Evolutionary conservation across 2,797 vertebrate genomes (phyloP).

Genomic region (Aquila chrysaetos): DNA sequence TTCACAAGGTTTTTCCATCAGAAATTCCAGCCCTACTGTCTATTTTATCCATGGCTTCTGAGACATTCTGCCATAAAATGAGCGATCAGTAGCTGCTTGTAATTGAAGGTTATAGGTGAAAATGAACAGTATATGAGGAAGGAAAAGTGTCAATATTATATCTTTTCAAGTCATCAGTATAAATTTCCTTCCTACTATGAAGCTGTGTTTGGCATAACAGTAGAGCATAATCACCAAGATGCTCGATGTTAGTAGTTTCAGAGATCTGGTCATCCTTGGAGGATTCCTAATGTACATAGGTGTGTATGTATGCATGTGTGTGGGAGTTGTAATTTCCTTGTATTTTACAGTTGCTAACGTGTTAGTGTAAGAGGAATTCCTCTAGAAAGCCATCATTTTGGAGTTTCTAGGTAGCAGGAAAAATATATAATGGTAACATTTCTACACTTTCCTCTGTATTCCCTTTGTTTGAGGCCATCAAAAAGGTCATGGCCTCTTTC

Average conservation of each 20-base stretch:
- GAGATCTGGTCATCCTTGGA: not conserved
- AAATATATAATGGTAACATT: constrained; percentile 26
- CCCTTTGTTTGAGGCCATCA: constrained; percentile 15
- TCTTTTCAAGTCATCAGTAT: not conserved
- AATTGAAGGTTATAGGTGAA: not conserved
- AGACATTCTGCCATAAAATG: not conserved
- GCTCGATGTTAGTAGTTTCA: not conserved
- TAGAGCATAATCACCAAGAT: not conserved
- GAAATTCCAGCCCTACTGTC: not conserved
- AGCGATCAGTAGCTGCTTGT: not conserved
- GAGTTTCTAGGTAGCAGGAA: constrained; percentile 40
- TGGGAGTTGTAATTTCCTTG: not conserved
- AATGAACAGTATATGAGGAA: not conserved
- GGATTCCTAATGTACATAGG: not conserved
- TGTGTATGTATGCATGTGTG: not conserved
- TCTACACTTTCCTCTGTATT: constrained; percentile 1
- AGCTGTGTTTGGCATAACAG: not conserved
- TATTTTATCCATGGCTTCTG: not conserved
- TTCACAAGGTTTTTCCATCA: not conserved
- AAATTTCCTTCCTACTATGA: not conserved
- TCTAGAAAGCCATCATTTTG: constrained; percentile 68
- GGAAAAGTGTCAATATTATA: not conserved
- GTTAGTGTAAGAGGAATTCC: constrained; percentile 31
- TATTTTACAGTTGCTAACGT: not conserved
- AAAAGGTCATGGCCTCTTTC: not conserved